Base-by-base conservation (phyloP, 2,888 invertebrate species). In the Limenitis camilla region DNA sequence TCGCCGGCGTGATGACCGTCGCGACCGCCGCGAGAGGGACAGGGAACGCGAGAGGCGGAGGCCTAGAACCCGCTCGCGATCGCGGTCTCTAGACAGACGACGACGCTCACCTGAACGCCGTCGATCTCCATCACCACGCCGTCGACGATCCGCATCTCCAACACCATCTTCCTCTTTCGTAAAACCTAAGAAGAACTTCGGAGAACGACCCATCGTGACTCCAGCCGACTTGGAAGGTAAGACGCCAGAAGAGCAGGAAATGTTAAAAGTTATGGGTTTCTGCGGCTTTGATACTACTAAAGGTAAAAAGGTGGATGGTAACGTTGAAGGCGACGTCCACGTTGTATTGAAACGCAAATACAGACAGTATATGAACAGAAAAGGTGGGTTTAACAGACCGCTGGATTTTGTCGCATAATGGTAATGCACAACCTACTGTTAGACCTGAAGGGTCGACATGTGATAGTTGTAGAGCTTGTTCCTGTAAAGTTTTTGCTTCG, bases 331-430 rank as follows among this genome's bases (percentile, higher is more conserved):
- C n/a, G 95, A 93, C 30, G 97, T 98, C 59, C 98, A 98, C 77
- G 96, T 98, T 53, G 96, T 97, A 59, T 90, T 98, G 56, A 98
- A 98, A 86, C 89, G 99, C 67, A 96, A 98, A 85, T 98, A 98
- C 79, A 92, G 98, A 67, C 99, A 99, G 85, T 99, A 99, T 76
- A 99, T 99, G 99, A 99, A 99, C 83, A 91, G 99, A 58, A 97
- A 98, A 82, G 99, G 99, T 59, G 99, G 99, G 50, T 99, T 99
- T 84, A 99, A 99, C 83, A 90, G 99, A 73, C 99, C 99, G 38
- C 86, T 99, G 61, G 99, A 99, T 83, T 97, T 97, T 87, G 97
- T 98, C 61, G 96, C 97, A 61, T 96, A 89, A 69, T 49, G 52
- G 66, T 64, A 60, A 62, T 52, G 53, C 65, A 62, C 62, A 58